These are phyloP conservation scores for Acanthiza pusilla DNA, from an alignment of 2,797 vertebrate genomes.

Conservation along the genomic window DNA sequence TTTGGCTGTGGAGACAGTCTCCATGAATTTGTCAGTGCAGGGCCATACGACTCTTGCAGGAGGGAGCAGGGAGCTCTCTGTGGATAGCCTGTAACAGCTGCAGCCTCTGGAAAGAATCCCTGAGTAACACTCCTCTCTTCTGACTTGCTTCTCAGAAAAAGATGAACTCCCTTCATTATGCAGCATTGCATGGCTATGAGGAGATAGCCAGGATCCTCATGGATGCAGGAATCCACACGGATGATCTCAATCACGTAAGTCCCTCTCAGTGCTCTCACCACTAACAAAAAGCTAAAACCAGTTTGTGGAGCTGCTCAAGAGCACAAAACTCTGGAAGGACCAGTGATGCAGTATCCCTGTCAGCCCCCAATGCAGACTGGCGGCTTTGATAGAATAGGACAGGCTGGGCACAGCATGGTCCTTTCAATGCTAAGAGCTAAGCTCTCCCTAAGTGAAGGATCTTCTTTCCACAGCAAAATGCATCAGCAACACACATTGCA, in stretches of 20 bases:
- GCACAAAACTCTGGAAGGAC: not conserved
- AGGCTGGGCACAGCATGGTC: not conserved
- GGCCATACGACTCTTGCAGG: not conserved
- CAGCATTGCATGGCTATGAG: slow-evolving; percentile 73
- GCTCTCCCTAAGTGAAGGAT: not conserved
- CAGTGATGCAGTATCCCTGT: not conserved
- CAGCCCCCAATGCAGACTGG: not conserved
- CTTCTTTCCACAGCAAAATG: slow-evolving; percentile 75
- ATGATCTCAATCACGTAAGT: slow-evolving; percentile 81
- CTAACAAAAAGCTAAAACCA: not conserved
- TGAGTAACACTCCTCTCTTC: not conserved
- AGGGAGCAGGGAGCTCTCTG: not conserved
- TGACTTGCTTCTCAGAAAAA: slow-evolving; percentile 72
- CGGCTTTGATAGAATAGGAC: not conserved
- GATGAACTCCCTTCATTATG: slow-evolving; percentile 84
- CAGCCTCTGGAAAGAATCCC: not conserved
- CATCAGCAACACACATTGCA: slow-evolving; percentile 77
- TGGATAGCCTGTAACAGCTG: not conserved
- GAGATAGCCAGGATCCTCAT: slow-evolving; percentile 76
- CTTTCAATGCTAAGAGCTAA: not conserved
- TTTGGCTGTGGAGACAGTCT: not conserved
- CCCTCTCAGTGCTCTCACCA: not conserved
- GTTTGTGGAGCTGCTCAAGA: not conserved
- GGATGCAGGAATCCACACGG: slow-evolving; percentile 72
- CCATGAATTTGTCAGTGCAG: not conserved